Base-by-base conservation (phyloP, 2,797 vertebrate genomes). In the Caiman crocodilus region DNA sequence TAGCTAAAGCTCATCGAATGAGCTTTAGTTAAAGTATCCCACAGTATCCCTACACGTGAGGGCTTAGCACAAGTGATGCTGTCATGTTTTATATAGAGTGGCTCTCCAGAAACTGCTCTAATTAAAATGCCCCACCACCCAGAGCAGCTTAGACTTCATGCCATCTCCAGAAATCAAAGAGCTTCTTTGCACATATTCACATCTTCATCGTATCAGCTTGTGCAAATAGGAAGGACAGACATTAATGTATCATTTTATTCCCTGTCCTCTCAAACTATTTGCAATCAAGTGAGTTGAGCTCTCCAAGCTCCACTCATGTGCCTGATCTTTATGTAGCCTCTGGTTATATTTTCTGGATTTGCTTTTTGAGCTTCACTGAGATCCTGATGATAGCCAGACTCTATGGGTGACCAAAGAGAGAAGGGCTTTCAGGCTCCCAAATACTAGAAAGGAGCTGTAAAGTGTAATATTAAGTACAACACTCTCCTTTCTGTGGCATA, bases 331-430 rank as follows among this genome's bases (percentile, higher is more conserved):
- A 63, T 56, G 71, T 14, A 88, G 71, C 15, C 81, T 58, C 25
- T 69, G n/a, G 13, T 73, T 76, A 61, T 42, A 11, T 28, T 75
- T 81, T 28, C 17, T 83, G 86, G 71, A 32, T 64, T 15, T 6
- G 1, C 60, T 78, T 85, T 14, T 23, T 90, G 84, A 95, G 92
- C 90, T 79, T 88, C 3, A 18, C 63, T 90, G 69, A 76, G 58
- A 75, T 18, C 85, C 57, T 79, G 12, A 32, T 23, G 28, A 35
- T 30, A 88, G 57, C 20, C 57, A 69, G 30, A 1, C 59, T 13
- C 60, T 23, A 25, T 91, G 58, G 83, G 79, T 1, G 2, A 90
- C 13, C 63, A 75, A 28, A 80, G 59, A 84, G 30, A 7, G 55
- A 0, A 83, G 50, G 18, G 28, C 30, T 90, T 93, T 87, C 57